Evolutionary conservation across 2,888 invertebrate species (phyloP).

Genomic region (Mamestra brassicae): DNA sequence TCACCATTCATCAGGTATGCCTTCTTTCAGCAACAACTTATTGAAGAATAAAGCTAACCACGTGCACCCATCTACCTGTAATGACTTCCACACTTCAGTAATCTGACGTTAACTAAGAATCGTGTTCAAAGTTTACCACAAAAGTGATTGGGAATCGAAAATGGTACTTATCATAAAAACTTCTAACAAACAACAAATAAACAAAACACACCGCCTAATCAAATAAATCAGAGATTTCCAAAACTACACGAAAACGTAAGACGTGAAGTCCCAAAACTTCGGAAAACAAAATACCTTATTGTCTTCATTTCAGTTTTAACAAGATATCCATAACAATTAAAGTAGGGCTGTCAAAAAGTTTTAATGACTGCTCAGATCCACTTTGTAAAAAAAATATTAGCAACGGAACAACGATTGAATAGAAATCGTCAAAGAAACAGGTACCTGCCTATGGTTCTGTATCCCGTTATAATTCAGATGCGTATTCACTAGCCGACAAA

Average conservation of each 20-base stretch:
- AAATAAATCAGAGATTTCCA: conserved; percentile 27
- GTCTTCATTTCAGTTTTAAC: conserved; percentile 75
- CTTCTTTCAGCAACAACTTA: no score
- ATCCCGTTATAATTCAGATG: conserved; percentile 18
- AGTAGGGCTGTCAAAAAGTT: conserved; percentile 84
- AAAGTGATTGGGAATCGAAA: neutral
- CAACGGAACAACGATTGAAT: conserved; percentile 77
- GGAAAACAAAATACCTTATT: conserved; percentile 64
- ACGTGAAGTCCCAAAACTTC: conserved; percentile 52
- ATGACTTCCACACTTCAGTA: no score
- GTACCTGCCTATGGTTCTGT: conserved; percentile 57
- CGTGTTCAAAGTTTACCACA: no score
- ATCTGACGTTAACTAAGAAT: no score
- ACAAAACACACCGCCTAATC: conserved; percentile 8
- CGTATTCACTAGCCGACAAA: conserved; percentile 19
- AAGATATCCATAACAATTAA: conserved; percentile 85
- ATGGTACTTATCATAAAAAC: neutral
- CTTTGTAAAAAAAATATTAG: conserved; percentile 70
- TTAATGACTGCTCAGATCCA: conserved; percentile 82
- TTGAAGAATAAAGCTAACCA: no score
- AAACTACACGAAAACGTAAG: conserved; percentile 16
- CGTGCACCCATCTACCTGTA: no score
- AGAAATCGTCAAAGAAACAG: conserved; percentile 73
- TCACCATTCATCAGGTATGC: no score
- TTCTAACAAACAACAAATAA: conserved; percentile 6